Base-by-base conservation (phyloP, 2,888 invertebrate genomes). In the Acrobasis suavella region DNA sequence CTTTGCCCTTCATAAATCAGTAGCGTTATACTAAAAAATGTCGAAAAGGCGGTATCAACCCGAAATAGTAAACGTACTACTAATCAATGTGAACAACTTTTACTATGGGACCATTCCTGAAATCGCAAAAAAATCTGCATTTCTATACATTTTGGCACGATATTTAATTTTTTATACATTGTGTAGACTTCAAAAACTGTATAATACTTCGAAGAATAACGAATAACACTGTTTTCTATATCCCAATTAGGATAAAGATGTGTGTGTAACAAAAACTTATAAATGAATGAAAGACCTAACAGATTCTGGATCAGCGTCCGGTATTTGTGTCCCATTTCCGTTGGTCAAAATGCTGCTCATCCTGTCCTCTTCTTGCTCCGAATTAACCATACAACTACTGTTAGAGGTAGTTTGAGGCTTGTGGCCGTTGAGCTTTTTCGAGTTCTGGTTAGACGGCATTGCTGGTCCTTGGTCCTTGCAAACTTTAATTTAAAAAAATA, bases 271-370 rank as follows among this genome's bases (percentile, higher is more conserved):
- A 3, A 46, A 46, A 46, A 14, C 22, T 22, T 22, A 22, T 46
- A 46, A 22, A 17, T 10, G 12, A 51, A 51, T 37, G 22, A 52
- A 32, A 37, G 37, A 52, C 62, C 58, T 65, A 62, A 52, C 52
- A 22, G 22, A 8, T 32, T 52, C 52, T 32, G 52, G 52, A 52
- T 52, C 52, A 14, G n/a, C 52, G 37, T 52, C 52, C 12, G 52
- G 9, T 12, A 37, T 52, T 3, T 32, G 32, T 10, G 22, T 52
- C 32, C 32, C 7, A 14, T 32, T 52, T n/a, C 12, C 52, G 14
- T 22, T 22, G 32, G 52, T 14, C n/a, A 10, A 7, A 3, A 2
- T n/a, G n/a, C n/a, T 46, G 14, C 1, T 12, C 12, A n/a, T 5
- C 6, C 6, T 6, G 14, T 6, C n/a, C 6, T 46, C 46, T 46